These are phyloP conservation scores for Mesochorus sp. DNA, from an alignment of 2,888 invertebrate species.

Conservation along the genomic window DNA sequence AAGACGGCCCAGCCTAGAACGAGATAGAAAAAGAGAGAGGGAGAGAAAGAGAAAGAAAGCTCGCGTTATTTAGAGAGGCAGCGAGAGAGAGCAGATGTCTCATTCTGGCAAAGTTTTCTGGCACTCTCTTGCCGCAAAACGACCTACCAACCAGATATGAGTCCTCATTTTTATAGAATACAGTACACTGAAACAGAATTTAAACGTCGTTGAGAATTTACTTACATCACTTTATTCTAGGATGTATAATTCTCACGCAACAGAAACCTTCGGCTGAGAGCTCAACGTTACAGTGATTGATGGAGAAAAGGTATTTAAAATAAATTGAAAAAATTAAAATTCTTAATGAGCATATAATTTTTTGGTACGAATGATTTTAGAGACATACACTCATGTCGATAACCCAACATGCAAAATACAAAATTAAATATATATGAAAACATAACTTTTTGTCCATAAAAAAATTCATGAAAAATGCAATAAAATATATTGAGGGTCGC, in stretches of 20 bases:
- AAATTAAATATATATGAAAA: too few species aligned
- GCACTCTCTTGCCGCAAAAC: slow-evolving; percentile 70
- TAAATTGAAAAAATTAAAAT: too few species aligned
- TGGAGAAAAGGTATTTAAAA: too few species aligned
- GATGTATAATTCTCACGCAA: not conserved
- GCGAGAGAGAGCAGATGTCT: slow-evolving; percentile 77
- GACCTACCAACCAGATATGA: slow-evolving; percentile 48
- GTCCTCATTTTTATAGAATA: slow-evolving; percentile 38
- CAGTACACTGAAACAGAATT: not conserved
- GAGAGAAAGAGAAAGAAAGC: slow-evolving; percentile 6
- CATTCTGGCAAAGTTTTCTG: slow-evolving; percentile 78
- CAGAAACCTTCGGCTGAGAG: not conserved
- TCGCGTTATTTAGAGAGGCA: slow-evolving; percentile 74
- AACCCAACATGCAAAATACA: too few species aligned
- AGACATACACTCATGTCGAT: too few species aligned
- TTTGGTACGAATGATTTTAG: too few species aligned
- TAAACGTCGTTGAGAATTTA: slow-evolving; percentile 33
- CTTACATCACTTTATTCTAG: slow-evolving; percentile 18
- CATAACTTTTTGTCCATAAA: too few species aligned
- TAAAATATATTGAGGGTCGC: too few species aligned
- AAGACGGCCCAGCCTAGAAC: slow-evolving; percentile 67
- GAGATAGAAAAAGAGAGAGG: not conserved
- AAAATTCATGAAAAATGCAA: too few species aligned
- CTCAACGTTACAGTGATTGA: too few species aligned
- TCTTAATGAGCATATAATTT: too few species aligned